Percentiles rank a stretch among this genome's conserved stretches.
Evolutionary conservation across 2,797 vertebrate species (phyloP).

Genomic region (Sebastes hopkinsi): DNA sequence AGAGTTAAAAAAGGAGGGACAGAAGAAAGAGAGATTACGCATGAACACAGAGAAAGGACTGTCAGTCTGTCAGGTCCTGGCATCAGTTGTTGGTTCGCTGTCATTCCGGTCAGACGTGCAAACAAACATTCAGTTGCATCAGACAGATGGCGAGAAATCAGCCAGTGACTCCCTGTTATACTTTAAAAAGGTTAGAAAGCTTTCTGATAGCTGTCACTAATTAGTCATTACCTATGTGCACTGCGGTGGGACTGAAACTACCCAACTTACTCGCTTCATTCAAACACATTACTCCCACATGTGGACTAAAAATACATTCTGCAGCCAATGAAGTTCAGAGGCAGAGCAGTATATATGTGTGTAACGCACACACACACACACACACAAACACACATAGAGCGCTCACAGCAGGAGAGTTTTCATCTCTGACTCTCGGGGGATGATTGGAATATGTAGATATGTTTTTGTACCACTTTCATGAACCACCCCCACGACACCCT

Average conservation of each 20-base stretch:
- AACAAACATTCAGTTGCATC: constrained; percentile 43
- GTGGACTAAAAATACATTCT: constrained; percentile 74
- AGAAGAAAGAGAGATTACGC: constrained; percentile 12
- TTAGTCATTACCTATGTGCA: constrained; percentile 69
- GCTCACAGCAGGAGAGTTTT: constrained; percentile 72
- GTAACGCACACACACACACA: constrained; percentile 8
- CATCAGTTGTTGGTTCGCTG: constrained; percentile 23
- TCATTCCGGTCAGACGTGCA: constrained; percentile 40
- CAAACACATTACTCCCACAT: constrained; percentile 79
- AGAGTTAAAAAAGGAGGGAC: neutral
- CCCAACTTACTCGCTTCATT: constrained; percentile 76
- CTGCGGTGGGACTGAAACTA: constrained; percentile 71
- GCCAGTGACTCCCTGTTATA: neutral
- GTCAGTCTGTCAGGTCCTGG: constrained; percentile 30
- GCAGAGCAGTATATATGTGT: constrained; percentile 49
- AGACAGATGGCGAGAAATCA: constrained; percentile 40
- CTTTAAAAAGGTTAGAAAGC: constrained; percentile 50
- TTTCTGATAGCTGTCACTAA: constrained; percentile 51
- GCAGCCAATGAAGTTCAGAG: constrained; percentile 72
- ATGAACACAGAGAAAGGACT: constrained; percentile 19
- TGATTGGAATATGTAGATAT: constrained; percentile 78
- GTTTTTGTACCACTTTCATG: constrained; percentile 75
- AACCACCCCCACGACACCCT: constrained; percentile 73
- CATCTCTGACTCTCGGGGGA: constrained; percentile 73
- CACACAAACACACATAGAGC: constrained; percentile 1